Percentiles rank a stretch among this genome's conserved stretches.
Evolutionary conservation across 2,888 invertebrate genomes (phyloP).

Genomic region (Phania funesta): DNA sequence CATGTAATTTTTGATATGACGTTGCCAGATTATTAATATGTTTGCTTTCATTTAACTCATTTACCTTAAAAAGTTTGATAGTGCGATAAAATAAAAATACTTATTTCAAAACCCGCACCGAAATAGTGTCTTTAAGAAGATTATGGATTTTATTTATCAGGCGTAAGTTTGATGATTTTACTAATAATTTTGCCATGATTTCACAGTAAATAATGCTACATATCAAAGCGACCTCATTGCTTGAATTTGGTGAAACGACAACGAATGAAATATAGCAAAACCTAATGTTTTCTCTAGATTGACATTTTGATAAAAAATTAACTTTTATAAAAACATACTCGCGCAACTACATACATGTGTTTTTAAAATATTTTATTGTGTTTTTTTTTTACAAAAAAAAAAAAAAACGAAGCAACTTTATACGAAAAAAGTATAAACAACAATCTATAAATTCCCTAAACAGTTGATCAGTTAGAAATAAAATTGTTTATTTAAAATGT

Average conservation of each 20-base stretch:
- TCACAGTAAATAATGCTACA: background rate
- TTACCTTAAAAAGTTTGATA: no score
- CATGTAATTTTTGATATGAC: no score
- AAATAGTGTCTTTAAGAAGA: no score
- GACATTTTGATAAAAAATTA: conserved; percentile 30
- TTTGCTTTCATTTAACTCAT: no score
- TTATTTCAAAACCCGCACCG: no score
- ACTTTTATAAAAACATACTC: background rate
- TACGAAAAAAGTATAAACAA: background rate
- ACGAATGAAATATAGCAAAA: conserved; percentile 4
- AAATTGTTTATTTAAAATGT: conserved; percentile 20
- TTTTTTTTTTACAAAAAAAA: background rate
- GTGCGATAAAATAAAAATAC: no score
- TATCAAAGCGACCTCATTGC: background rate
- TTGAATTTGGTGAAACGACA: conserved; percentile 48
- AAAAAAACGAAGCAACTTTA: background rate
- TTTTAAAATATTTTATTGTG: background rate
- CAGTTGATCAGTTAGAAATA: conserved; percentile 46
- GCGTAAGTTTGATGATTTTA: background rate
- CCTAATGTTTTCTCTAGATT: conserved; percentile 31
- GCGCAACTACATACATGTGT: background rate
- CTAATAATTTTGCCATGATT: background rate
- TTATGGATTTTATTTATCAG: background rate
- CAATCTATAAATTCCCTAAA: conserved; percentile 39
- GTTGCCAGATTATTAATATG: no score